Base-by-base conservation (phyloP, 1,140 invertebrate species). In the Belonocnema kinseyi region DNA sequence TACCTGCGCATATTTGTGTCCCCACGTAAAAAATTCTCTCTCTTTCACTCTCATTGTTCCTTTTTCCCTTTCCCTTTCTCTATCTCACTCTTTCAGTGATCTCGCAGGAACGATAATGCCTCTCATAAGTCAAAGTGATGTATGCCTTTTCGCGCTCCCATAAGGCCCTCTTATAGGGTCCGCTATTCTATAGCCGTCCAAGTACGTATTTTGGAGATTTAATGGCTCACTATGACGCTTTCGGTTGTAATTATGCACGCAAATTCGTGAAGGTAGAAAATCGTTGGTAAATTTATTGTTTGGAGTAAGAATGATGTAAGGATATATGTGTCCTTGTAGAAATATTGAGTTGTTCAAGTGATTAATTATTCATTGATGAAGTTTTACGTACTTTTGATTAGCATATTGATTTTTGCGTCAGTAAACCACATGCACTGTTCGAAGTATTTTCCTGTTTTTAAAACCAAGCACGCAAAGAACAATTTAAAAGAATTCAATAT, bases 41-140 rank as follows among this genome's bases (percentile, higher is more conserved):
- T 77, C 75, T 33, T 19, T 58, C 70, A 76, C 33, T 75, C 19
- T 80, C 75, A 73, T 56, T 77, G 75, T 40, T 71, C 52, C 58
- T 80, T 76, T 80, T 80, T 79, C 76, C 72, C 75, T 80, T 80
- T 79, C 76, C 72, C 75, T 81, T 58, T 56, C 50, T 46, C 51
- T 26, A 21, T 21, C 76, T 73, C 71, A 66, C 58, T 66, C 58
- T 66, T 66, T 66, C 16, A 40, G 21, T 12, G 58, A 66, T 80
- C 72, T 81, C 58, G 33, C 72, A 78, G 50, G 52, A 74, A 73
- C 79, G 81, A 83, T 87, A 87, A 84, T 83, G 79, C 80, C 76
- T 82, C 80, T 83, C 87, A 85, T 88, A 89, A 89, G 78, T 88
- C 88, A 88, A 85, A 84, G 83, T 87, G 85, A 88, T 88, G 79